Base-by-base conservation (phyloP, 2,888 invertebrate genomes). In the Trilocha varians region DNA sequence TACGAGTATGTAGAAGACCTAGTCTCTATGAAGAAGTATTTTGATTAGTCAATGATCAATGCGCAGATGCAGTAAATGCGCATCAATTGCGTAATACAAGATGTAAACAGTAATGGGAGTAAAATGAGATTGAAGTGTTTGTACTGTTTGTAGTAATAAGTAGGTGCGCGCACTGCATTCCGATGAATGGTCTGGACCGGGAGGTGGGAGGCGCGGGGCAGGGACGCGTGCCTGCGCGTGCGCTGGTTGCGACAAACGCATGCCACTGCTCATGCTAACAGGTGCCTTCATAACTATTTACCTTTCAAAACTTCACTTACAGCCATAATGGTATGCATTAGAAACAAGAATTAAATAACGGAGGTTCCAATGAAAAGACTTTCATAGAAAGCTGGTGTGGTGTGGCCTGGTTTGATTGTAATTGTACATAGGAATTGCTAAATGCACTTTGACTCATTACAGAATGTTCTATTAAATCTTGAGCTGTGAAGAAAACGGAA, bases 141-240 rank as follows among this genome's bases (percentile, higher is more conserved):
- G 71, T 70, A 70, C 64, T 52, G n/a, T n/a, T n/a, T n/a, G n/a
- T n/a, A n/a, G n/a, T n/a, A n/a, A n/a, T 25, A 25, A 25, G 25
- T 25, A 65, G 73, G 73, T 73, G 72, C 70, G 70, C 59, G 62
- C 65, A 65, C 69, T 71, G 72, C 79, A 80, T 80, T 79, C 78
- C 78, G 58, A 76, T 77, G 74, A 78, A 78, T 76, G 72, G 71
- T 69, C 44, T 40, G 44, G 49, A 37, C 50, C 43, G 42, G 48
- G 46, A 51, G 51, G 40, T 44, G 43, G 50, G 35, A 42, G 40
- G 47, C 45, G 44, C 48, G 47, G 47, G 55, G 53, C 59, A 55
- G 59, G 65, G 61, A 66, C 70, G 70, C 73, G 77, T 79, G 74
- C 78, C 77, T 72, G 74, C 78, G 79, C 78, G 78, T 77, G 75